Base-by-base conservation (phyloP, 1,140 invertebrate genomes). In the Bombus fervidus region DNA sequence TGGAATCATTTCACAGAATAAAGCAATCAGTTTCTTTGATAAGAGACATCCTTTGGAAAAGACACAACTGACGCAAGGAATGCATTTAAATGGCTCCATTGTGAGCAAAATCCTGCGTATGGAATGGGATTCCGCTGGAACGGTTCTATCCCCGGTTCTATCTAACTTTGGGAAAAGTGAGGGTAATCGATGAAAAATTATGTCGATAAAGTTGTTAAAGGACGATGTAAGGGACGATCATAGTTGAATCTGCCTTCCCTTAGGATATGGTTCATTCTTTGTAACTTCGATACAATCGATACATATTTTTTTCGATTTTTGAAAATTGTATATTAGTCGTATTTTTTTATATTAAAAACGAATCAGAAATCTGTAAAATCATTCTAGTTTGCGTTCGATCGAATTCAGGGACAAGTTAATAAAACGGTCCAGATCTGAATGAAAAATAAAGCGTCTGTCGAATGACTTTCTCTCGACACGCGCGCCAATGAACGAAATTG, bases 81-180 rank as follows among this genome's bases (percentile, higher is more conserved):
- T 90, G 91, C 91, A 91, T 91, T 91, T 86, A 91, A 91, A 91
- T 91, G 12, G 85, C 62, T 83, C 62, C 18, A 85, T 91, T 89
- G 74, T 72, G 53, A 66, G 72, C 18, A 34, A 78, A 72, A 2
- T 59, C 39, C 39, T 3, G 31, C 9, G 28, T 28, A 72, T 9
- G 15, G 71, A 31, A 43, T 22, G 71, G 47, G n/a, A 53, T 22
- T 15, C 75, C 13, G 31, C 53, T 41, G 53, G 37, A 53, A 39
- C n/a, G 74, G 13, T 39, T 39, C 59, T 62, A 22, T 53, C 59
- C 28, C 31, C 22, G 74, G n/a, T 47, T 31, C 59, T n/a, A 22
- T 53, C 59, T 3, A 62, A 22, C 34, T 81, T 62, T 25, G 47
- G 31, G 18, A 72, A 66, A 66, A 81, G 28, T 9, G n/a, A 66